phyloP scores from a whole-genome alignment of 2,888 invertebrate species.

The Dinocampus coccinellae region DNA sequence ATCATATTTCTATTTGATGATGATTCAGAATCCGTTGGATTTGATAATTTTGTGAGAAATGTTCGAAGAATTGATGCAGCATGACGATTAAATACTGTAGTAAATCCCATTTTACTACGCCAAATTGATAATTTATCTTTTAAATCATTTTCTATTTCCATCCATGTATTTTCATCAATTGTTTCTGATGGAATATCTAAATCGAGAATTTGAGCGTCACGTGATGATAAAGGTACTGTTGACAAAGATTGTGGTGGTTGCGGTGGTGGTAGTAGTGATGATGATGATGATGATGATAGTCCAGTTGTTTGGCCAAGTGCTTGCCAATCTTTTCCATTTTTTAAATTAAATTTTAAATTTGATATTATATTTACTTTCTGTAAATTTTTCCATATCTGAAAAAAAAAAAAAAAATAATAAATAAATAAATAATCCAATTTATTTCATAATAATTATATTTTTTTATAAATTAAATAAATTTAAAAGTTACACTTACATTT shows the following conservation, averaged over 20 bases:
- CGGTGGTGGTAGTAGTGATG: no score
- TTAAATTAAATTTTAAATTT: slow-evolving; percentile 59
- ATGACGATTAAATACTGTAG: slow-evolving; percentile 64
- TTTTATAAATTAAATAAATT: neutral
- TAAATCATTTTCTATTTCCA: slow-evolving; percentile 57
- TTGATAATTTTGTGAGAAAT: slow-evolving; percentile 52
- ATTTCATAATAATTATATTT: neutral
- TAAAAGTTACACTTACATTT: slow-evolving; percentile 53
- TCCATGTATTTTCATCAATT: slow-evolving; percentile 43
- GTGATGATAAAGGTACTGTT: slow-evolving; percentile 39
- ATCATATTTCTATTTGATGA: slow-evolving; percentile 60
- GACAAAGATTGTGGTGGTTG: no score
- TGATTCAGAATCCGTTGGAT: slow-evolving; percentile 42
- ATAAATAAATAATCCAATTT: neutral
- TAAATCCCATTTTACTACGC: slow-evolving; percentile 56
- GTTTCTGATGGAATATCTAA: slow-evolving; percentile 45
- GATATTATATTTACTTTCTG: slow-evolving; percentile 56
- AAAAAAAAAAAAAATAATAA: slow-evolving; percentile 19
- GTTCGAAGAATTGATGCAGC: slow-evolving; percentile 57
- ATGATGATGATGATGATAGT: no score
- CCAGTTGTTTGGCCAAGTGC: slow-evolving; percentile 46
- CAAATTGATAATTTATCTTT: slow-evolving; percentile 58
- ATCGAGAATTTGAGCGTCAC: slow-evolving; percentile 56
- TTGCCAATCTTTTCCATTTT: slow-evolving; percentile 62
- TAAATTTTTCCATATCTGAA: slow-evolving; percentile 65